Evolutionary conservation across 2,797 vertebrate genomes (phyloP), one percentile per base, ranked within the genome.

Genomic region (Labeo calbasu): DNA sequence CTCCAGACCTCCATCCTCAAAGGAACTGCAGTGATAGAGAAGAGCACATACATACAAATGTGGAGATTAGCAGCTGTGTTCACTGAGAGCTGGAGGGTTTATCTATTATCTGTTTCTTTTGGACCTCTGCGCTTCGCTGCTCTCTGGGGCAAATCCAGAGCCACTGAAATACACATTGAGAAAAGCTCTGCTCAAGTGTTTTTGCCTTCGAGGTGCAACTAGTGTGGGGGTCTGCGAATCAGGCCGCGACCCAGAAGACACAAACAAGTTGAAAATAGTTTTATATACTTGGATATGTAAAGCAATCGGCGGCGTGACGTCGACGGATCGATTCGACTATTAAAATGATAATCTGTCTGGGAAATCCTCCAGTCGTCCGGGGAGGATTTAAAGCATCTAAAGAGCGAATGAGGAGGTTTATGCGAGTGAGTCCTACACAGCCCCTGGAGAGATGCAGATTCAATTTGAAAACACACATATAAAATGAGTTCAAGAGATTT

Each of bases 11-110:
- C 9, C 55, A 61, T 79, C 61, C 46, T 68, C 21, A 79, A 15
- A 79, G 48, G 63, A 69, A 0, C 63, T 69, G 32, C 65, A 69
- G 28, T 25, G 48, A 80, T 25, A 55, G 50, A 80, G 50, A 80
- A 80, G 19, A 79, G 21, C 63, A 80, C 78, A 80, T 69, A 69
- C 65, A 43, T 55, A 80, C 50, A 80, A 80, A 80, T 68, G 78
- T 55, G 15, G 32, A 81, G 79, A 57, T 81, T 46, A 72, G 55
- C 69, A 48, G 79, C 79, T 48, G 55, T 63, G 53, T 63, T 72
- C 43, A 81, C 10, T 53, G 50, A 72, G 43, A 63, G 79, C 55
- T 61, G 6, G 13, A 68, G 53, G 79, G 23, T 46, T 81, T 48
- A 72, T 71, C 55, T 63, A 40, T 61, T 72, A n/a, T 81, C 43